These are phyloP conservation scores for Fulica atra DNA, from an alignment of 2,113 vertebrate genomes.

Conservation along the genomic window DNA sequence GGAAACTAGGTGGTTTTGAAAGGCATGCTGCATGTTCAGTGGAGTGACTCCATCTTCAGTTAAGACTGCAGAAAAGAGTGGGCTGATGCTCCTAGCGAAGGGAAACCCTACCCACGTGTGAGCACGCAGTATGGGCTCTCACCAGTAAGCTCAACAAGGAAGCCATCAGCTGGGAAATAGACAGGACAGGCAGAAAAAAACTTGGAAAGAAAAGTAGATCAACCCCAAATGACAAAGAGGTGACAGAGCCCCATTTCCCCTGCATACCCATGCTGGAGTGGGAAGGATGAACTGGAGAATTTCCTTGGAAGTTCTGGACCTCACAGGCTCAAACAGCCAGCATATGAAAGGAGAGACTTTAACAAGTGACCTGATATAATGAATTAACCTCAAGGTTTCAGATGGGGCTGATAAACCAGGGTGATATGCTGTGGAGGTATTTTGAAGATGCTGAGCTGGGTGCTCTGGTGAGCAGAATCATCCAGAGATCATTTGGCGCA, in stretches of 20 bases:
- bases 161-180: background rate
- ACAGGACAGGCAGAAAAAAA: background rate
- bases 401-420: background rate
- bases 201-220: background rate
- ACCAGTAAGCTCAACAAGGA: background rate
- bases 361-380: background rate
- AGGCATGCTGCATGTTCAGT: background rate
- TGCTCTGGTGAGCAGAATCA: background rate
- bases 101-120: background rate
- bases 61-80: background rate
- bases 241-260: background rate
- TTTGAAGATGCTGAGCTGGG: background rate
- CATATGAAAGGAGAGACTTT: background rate
- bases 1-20: slow-evolving; percentile 33
- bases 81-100: background rate
- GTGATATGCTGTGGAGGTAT: background rate
- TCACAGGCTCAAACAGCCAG: slow-evolving; percentile 20
- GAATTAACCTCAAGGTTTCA: background rate
- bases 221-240: background rate
- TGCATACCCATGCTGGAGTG: background rate
- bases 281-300: background rate
- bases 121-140: background rate
- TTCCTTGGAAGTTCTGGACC: slow-evolving; percentile 38
- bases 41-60: slow-evolving; percentile 15
- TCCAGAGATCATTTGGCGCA: background rate